phyloP scores from a whole-genome alignment of 2,113 vertebrate genomes.

The Anser cygnoides region DNA sequence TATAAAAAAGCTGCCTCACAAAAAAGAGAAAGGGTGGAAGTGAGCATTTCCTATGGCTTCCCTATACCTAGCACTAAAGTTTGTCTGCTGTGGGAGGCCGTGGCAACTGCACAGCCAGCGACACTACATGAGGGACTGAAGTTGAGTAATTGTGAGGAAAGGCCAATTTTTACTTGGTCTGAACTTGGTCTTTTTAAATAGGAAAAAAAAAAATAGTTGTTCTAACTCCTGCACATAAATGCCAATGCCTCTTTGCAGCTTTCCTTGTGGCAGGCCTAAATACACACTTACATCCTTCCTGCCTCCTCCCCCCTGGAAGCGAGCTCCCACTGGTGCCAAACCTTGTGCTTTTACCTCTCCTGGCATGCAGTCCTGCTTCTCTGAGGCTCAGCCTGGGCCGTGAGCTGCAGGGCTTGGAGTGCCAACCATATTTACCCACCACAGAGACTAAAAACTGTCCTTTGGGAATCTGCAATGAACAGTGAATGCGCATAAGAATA shows the following conservation, averaged over 20 bases:
- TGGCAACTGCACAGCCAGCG: not conserved
- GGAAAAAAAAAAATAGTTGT: not conserved
- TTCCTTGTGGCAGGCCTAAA: conserved; percentile 11
- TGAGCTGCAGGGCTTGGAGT: not conserved
- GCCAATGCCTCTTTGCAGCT: conserved; percentile 9
- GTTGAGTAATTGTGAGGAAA: not conserved
- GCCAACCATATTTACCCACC: not conserved
- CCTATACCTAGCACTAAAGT: not conserved
- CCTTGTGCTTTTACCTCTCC: conserved; percentile 26
- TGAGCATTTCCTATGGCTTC: not conserved
- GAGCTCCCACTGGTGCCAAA: not conserved
- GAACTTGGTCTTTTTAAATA: not conserved
- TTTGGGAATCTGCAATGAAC: not conserved
- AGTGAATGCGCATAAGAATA: accelerated
- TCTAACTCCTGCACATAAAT: not conserved
- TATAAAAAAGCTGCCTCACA: not conserved
- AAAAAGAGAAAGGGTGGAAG: conserved; percentile 22
- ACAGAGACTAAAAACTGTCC: not conserved
- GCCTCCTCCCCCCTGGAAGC: not conserved
- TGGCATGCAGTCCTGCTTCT: not conserved
- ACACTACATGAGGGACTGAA: not conserved
- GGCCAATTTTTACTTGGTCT: not conserved
- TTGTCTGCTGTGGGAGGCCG: not conserved
- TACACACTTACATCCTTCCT: conserved; percentile 46
- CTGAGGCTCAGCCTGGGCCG: not conserved